Evolutionary conservation across 2,888 invertebrate species (phyloP), one percentile per base, ranked within the genome.

Genomic region (Mayetiola destructor): DNA sequence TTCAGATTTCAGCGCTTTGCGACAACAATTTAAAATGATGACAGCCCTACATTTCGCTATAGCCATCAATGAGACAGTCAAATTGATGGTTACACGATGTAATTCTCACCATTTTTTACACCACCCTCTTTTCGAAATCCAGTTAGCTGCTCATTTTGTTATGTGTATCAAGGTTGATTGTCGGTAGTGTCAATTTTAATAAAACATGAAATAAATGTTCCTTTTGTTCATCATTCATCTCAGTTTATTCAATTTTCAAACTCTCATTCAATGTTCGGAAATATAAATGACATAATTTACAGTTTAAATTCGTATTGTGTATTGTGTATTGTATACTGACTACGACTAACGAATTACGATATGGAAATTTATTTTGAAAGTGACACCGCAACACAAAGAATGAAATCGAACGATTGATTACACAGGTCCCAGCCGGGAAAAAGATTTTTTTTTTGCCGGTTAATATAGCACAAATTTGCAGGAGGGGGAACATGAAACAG

Each of bases 271-370:
- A 48, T 48, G 23, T 48, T 48, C 23, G 27, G 42, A 21, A 21
- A 42, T 42, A 23, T 14, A 42, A 42, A 42, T 48, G 48, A 48
- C 48, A 48, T 48, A 48, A 48, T 48, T 48, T 48, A 27, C 48
- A 27, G 48, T 48, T 48, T 27, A 48, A 27, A 23, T 27, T 23
- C 23, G 48, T 48, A 48, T n/a, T n/a, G n/a, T n/a, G n/a, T n/a
- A n/a, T n/a, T n/a, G n/a, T n/a, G n/a, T n/a, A n/a, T n/a, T n/a
- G n/a, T n/a, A n/a, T n/a, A n/a, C n/a, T n/a, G n/a, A n/a, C n/a
- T n/a, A n/a, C n/a, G n/a, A n/a, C n/a, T n/a, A n/a, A n/a, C n/a
- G n/a, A n/a, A n/a, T n/a, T n/a, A n/a, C n/a, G n/a, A n/a, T n/a
- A n/a, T n/a, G n/a, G n/a, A n/a, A n/a, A n/a, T n/a, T n/a, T n/a